Conservation (phyloP, 2,113 vertebrate genomes). For the Hoplias malabaricus region DNA sequence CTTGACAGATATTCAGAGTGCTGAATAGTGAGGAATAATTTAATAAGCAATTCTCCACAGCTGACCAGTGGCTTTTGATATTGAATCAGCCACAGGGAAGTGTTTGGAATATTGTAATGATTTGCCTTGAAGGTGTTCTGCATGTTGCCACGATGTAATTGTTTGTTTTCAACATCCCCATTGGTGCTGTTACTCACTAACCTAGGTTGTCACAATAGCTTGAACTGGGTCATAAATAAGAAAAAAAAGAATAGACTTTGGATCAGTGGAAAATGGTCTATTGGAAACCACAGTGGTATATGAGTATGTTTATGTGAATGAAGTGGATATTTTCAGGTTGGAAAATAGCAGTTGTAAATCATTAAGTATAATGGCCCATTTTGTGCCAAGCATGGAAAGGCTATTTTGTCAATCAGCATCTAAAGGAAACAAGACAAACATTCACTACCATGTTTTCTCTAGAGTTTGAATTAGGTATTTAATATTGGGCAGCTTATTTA, state of each 20-base stretch:
- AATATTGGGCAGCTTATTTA: background rate
- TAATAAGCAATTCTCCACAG: background rate
- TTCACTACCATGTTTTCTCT: background rate
- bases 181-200: background rate
- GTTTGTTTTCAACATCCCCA: background rate
- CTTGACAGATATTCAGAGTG: too few species aligned
- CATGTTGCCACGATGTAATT: background rate
- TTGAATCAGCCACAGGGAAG: background rate
- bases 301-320: background rate
- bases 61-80: background rate
- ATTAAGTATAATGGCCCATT: background rate
- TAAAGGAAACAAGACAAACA: background rate
- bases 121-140: background rate
- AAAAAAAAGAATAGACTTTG: background rate
- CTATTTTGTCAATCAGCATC: background rate
- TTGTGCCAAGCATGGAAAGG: background rate
- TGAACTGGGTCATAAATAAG: background rate
- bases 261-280: background rate
- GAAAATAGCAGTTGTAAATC: conserved; percentile 1
- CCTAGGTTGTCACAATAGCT: background rate
- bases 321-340: conserved; percentile 7
- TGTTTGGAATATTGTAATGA: background rate
- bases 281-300: background rate
- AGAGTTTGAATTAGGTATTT: background rate
- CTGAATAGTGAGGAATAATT: background rate